Evolutionary conservation across 1,140 invertebrate species (phyloP).

Genomic region (Triops cancriformis): DNA sequence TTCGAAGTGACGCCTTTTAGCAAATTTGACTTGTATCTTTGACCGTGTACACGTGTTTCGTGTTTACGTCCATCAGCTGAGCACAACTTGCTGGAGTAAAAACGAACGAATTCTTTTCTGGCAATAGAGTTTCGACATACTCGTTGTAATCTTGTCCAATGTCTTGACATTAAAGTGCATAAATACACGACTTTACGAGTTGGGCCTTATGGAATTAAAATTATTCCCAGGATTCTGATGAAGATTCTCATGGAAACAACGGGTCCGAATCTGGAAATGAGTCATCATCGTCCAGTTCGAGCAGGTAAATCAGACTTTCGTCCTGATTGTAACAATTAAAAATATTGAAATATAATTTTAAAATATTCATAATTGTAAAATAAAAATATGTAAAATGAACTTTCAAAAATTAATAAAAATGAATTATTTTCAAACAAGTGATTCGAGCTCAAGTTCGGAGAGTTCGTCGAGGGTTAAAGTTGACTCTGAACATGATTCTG

Average conservation of each 20-base stretch:
- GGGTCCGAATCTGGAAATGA: slow-evolving; percentile 50
- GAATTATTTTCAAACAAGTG: not conserved
- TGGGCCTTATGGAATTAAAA: not conserved
- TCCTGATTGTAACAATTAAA: no score
- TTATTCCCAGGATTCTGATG: not conserved
- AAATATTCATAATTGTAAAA: no score
- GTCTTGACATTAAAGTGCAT: no score
- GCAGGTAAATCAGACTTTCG: not conserved
- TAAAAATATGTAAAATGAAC: not conserved
- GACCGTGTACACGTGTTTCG: not conserved
- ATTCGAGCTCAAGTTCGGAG: not conserved
- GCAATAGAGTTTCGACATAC: no score
- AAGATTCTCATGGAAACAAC: slow-evolving; percentile 42
- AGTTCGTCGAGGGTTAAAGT: not conserved
- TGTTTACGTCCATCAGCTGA: not conserved
- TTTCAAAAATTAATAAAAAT: not conserved
- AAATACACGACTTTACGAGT: not conserved
- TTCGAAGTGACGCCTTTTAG: not conserved
- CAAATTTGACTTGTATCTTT: not conserved
- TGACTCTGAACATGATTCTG: not conserved
- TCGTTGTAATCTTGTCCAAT: no score
- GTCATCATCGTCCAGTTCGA: slow-evolving; percentile 26
- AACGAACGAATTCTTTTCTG: no score
- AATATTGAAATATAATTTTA: no score
- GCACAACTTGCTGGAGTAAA: not conserved